These are phyloP conservation scores for Corydoras sp. DNA, from an alignment of 2,113 vertebrate species.

Conservation along the genomic window DNA sequence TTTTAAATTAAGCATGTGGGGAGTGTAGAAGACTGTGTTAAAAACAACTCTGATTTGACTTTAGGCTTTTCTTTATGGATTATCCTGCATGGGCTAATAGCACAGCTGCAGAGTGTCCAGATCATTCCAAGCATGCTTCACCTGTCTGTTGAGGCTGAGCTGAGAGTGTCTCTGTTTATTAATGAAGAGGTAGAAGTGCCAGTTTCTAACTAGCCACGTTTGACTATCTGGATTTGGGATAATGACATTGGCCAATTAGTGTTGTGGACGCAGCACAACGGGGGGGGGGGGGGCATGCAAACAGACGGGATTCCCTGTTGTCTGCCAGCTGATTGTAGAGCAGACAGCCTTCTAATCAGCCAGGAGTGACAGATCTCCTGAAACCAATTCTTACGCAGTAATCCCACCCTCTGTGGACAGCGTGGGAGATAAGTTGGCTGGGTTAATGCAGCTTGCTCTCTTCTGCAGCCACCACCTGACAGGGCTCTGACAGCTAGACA, in stretches of 20 bases:
- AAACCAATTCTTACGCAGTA: conserved; percentile 49
- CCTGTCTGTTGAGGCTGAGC: conserved; percentile 10
- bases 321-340: conserved; percentile 47
- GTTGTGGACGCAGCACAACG: not conserved
- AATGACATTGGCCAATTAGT: conserved; percentile 41
- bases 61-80: conserved; percentile 27
- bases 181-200: conserved; percentile 36
- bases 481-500: conserved; percentile 46
- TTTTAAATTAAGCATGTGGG: conserved; percentile 42
- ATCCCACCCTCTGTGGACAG: conserved; percentile 49
- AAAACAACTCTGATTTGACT: conserved; percentile 28
- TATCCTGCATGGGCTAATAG: conserved; percentile 26
- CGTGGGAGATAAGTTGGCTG: conserved; percentile 44
- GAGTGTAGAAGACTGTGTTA: conserved; percentile 13
- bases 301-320: conserved; percentile 47
- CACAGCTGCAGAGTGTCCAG: conserved; percentile 12
- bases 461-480: conserved; percentile 43
- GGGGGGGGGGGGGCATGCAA: conserved; percentile 37
- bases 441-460: conserved; percentile 50
- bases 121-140: conserved; percentile 13
- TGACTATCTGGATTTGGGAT: conserved; percentile 37
- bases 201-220: conserved; percentile 28
- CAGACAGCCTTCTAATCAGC: conserved; percentile 43
- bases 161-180: conserved; percentile 22
- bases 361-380: conserved; percentile 49